These are phyloP conservation scores for Eristalis tenax DNA, from an alignment of 2,888 invertebrate genomes.

Conservation along the genomic window DNA sequence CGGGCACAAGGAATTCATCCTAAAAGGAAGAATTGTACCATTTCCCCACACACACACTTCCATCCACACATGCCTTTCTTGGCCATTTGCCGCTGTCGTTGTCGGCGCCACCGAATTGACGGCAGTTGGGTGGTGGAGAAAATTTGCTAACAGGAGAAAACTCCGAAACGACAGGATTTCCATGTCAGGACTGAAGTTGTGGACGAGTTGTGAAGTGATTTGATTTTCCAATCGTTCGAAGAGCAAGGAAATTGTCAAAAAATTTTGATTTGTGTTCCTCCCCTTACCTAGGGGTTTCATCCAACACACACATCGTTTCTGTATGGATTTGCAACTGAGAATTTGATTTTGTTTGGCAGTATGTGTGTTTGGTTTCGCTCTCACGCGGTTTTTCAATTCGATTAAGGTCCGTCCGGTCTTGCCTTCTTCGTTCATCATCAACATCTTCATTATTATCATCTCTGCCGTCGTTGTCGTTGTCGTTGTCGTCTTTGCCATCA, in stretches of 20 bases:
- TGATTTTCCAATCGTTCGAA: not conserved
- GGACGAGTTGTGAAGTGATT: not conserved
- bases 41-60: not conserved
- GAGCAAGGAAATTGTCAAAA: not conserved
- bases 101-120: not conserved
- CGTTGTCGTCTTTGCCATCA: not conserved
- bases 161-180: not conserved
- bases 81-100: not conserved
- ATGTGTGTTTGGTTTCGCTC: constrained; percentile 33
- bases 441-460: not conserved
- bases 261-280: not conserved
- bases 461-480: not conserved
- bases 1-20: constrained; percentile 44
- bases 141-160: not conserved
- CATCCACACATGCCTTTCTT: not conserved
- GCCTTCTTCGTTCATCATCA: constrained; percentile 14
- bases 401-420: constrained; percentile 53
- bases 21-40: constrained; percentile 20
- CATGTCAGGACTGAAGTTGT: not conserved
- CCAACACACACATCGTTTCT: not conserved
- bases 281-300: not conserved
- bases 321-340: not conserved
- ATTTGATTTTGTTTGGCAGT: not conserved
- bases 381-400: constrained; percentile 62
- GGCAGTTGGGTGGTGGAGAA: not conserved